A percentile compares a stretch with the other conserved stretches of the same genome.
phyloP scores from a whole-genome alignment of 2,888 invertebrate species.

The Frankliniella intonsa region DNA sequence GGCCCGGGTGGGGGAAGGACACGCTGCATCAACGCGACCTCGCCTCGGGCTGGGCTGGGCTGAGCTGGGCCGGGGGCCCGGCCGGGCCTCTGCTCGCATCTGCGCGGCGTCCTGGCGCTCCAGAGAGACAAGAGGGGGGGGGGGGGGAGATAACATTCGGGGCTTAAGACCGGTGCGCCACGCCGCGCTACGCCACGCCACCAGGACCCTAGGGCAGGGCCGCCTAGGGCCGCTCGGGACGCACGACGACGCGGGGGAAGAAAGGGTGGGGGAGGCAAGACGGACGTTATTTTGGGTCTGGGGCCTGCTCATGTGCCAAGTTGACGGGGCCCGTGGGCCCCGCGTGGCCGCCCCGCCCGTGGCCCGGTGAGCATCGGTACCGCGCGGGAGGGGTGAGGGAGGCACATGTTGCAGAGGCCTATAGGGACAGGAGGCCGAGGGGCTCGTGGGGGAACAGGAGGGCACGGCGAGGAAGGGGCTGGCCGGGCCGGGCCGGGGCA shows the following conservation, averaged over 20 bases:
- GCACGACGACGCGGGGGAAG: too few species aligned
- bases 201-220: too few species aligned
- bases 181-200: too few species aligned
- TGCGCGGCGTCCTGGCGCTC: too few species aligned
- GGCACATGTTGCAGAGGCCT: not conserved
- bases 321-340: not conserved
- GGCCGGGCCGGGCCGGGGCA: not conserved
- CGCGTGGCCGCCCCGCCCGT: too few species aligned
- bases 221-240: too few species aligned
- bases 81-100: too few species aligned
- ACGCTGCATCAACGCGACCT: not conserved
- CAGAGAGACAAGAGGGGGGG: not conserved
- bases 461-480: not conserved
- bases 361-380: too few species aligned
- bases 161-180: too few species aligned
- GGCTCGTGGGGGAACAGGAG: not conserved
- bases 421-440: too few species aligned
- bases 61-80: not conserved
- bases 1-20: not conserved
- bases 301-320: conserved; percentile 10
- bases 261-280: not conserved
- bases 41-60: not conserved
- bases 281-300: conserved; percentile 16
- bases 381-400: not conserved
- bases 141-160: not conserved